These are phyloP conservation scores for Mus caroli DNA, from an alignment of 2,797 vertebrate genomes.

Conservation along the genomic window DNA sequence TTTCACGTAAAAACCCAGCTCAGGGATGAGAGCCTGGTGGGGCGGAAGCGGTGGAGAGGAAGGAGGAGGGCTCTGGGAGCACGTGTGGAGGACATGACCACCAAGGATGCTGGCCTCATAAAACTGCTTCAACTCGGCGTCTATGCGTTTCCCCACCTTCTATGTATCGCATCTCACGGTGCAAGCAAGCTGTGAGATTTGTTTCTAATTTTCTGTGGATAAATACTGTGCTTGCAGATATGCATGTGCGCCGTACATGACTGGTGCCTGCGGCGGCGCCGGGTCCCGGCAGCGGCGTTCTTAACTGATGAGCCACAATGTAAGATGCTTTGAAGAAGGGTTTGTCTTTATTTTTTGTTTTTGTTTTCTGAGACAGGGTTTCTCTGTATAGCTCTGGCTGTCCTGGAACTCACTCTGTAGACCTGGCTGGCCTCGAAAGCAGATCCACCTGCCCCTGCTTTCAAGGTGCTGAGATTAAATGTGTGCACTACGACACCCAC, in stretches of 20 bases:
- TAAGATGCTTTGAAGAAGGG: neutral
- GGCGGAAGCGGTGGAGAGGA: too few species aligned
- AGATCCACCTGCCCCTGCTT: neutral
- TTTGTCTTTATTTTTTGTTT: neutral
- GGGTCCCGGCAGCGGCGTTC: neutral
- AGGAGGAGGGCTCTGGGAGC: rapidly evolving
- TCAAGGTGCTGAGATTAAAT: neutral
- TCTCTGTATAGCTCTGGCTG: neutral
- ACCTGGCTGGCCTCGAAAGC: neutral
- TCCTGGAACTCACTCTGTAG: neutral
- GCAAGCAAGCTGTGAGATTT: neutral
- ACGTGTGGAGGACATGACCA: neutral
- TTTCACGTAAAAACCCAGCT: neutral
- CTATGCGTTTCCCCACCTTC: neutral
- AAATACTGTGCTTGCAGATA: neutral
- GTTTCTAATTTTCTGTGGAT: neutral
- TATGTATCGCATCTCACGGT: neutral
- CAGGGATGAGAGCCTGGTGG: too few species aligned
- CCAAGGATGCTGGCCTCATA: neutral
- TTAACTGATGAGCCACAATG: too few species aligned
- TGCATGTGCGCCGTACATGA: neutral
- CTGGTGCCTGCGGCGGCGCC: too few species aligned
- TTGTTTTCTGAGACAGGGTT: neutral
- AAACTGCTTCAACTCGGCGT: neutral
- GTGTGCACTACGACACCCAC: neutral